Evolutionary conservation across 2,113 vertebrate genomes (phyloP).

Genomic region (Lepidothrix coronata): DNA sequence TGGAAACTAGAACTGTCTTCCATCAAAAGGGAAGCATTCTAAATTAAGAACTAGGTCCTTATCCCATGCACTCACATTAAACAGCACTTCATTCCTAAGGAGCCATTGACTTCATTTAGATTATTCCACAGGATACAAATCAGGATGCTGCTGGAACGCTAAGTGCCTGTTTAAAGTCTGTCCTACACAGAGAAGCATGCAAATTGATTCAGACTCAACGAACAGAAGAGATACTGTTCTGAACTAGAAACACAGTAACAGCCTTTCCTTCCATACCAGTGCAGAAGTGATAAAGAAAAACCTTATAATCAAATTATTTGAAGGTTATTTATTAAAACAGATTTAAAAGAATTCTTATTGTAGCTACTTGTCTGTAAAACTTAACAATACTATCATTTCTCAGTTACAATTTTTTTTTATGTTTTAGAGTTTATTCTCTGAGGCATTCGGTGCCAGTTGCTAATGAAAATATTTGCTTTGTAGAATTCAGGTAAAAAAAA

Average conservation of each 20-base stretch:
- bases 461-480: not conserved
- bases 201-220: slow-evolving; percentile 21
- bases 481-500: not conserved
- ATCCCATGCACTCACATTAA: not conserved
- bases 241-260: not conserved
- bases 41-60: not conserved
- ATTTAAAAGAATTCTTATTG: not conserved
- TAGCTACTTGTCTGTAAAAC: not conserved
- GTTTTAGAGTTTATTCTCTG: not conserved
- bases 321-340: not conserved
- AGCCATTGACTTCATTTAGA: slow-evolving; percentile 8
- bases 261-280: not conserved
- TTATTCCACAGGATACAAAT: not conserved
- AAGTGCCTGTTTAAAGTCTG: slow-evolving; percentile 32
- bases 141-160: slow-evolving; percentile 12
- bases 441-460: not conserved
- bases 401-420: not conserved
- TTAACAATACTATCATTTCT: not conserved
- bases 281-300: not conserved
- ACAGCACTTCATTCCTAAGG: slow-evolving; percentile 14
- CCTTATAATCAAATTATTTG: not conserved
- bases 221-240: slow-evolving; percentile 37
- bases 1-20: not conserved
- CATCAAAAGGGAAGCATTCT: not conserved
- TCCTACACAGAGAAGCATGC: slow-evolving; percentile 5